Conservation (phyloP, 1,140 invertebrate genomes). For the Drosophila athabasca region DNA sequence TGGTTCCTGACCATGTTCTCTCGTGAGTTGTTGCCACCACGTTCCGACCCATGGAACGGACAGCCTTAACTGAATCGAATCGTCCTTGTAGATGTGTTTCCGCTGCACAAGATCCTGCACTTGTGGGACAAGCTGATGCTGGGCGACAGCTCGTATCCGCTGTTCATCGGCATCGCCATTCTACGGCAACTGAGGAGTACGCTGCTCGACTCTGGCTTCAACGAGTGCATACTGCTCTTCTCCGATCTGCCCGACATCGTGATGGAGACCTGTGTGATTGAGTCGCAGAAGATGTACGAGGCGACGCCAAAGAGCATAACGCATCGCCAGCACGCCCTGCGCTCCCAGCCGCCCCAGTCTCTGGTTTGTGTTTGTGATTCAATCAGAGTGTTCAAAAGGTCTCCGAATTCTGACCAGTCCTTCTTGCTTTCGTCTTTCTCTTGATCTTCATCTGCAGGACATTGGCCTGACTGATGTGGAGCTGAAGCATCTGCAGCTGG, state of each 20-base stretch:
- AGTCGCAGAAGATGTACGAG: constrained; percentile 94
- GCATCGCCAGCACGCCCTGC: constrained; percentile 86
- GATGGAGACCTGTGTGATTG: constrained; percentile 95
- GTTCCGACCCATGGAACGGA: too few species aligned
- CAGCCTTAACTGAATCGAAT: not conserved
- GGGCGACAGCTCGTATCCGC: constrained; percentile 96
- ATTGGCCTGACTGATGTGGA: constrained; percentile 86
- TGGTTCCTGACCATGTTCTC: constrained; percentile 99
- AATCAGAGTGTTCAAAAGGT: too few species aligned
- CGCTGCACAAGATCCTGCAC: constrained; percentile 98
- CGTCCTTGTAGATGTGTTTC: constrained; percentile 93
- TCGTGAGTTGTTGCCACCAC: constrained; percentile 88
- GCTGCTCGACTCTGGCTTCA: constrained; percentile 95
- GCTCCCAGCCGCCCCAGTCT: constrained; percentile 34
- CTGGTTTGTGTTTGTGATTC: constrained; percentile 28
- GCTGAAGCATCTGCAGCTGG: constrained; percentile 88
- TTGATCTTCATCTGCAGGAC: constrained; percentile 85
- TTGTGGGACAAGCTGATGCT: constrained; percentile 98
- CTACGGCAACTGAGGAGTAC: constrained; percentile 94
- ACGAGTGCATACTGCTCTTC: constrained; percentile 98
- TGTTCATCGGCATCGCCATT: constrained; percentile 97
- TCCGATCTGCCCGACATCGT: constrained; percentile 99
- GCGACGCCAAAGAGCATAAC: constrained; percentile 95
- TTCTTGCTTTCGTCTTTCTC: not conserved
- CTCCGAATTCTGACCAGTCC: not conserved